A percentile compares a stretch with the other conserved stretches of the same genome.
Conservation (phyloP, 2,113 vertebrate species). For the Oncorhynchus mykiss region DNA sequence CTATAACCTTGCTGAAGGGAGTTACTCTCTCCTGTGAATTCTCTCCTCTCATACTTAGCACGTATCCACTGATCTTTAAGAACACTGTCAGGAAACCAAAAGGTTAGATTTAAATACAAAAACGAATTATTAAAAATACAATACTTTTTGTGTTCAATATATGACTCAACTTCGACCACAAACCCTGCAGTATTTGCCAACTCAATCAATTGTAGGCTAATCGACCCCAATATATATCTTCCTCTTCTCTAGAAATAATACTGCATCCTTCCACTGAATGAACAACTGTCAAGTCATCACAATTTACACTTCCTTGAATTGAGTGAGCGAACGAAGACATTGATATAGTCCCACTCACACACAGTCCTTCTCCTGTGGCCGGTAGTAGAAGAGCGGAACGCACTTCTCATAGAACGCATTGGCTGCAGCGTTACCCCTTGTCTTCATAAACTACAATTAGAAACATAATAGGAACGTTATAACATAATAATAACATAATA, state of each 20-base stretch:
- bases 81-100: constrained; percentile 71
- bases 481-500: not conserved
- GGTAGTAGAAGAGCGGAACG: constrained; percentile 85
- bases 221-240: constrained; percentile 1
- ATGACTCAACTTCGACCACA: too few relatives aligned
- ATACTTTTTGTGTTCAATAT: not conserved
- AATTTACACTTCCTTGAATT: not conserved
- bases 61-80: constrained; percentile 92
- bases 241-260: constrained; percentile 13
- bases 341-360: constrained; percentile 73
- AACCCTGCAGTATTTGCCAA: not conserved
- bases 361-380: constrained; percentile 80
- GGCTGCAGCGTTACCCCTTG: constrained; percentile 76
- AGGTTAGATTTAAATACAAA: not conserved
- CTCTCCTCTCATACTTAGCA: constrained; percentile 89
- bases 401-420: constrained; percentile 83
- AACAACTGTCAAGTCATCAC: constrained; percentile 16
- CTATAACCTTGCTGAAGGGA: constrained; percentile 53
- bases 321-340: constrained; percentile 14
- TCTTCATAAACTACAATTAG: constrained; percentile 82
- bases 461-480: constrained; percentile 11
- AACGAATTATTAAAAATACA: not conserved
- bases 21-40: constrained; percentile 79
- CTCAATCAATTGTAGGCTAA: not conserved
- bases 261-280: constrained; percentile 24